Evolutionary conservation across 2,113 vertebrate genomes (phyloP).

Genomic region (Hiodon alosoides): DNA sequence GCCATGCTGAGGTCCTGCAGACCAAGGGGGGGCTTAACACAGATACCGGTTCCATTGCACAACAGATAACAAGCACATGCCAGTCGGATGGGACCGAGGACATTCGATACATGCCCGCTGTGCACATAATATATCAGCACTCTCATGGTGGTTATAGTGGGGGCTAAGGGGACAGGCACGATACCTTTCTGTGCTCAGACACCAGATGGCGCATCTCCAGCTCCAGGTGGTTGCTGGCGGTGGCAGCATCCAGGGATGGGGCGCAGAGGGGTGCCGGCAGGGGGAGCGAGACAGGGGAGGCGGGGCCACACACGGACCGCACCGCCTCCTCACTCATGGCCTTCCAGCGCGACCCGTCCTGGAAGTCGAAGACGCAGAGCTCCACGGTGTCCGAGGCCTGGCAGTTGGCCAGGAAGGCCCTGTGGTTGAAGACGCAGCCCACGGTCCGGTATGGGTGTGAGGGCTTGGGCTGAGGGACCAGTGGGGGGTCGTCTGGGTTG

Average conservation of each 20-base stretch:
- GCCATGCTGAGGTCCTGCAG: constrained; percentile 79
- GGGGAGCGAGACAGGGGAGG: constrained; percentile 69
- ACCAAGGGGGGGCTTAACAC: constrained; percentile 18
- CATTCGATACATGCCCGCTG: not conserved
- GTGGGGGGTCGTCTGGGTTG: constrained; percentile 77
- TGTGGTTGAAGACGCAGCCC: constrained; percentile 92
- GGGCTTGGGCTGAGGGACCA: constrained; percentile 74
- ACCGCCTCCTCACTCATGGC: constrained; percentile 91
- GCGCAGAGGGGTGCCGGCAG: constrained; percentile 79
- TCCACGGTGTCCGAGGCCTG: constrained; percentile 86
- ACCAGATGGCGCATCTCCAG: constrained; percentile 80
- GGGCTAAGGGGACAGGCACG: too few relatives aligned
- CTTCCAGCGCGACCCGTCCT: constrained; percentile 88
- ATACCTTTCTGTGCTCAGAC: constrained; percentile 91
- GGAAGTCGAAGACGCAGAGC: constrained; percentile 82
- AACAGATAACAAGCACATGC: not conserved
- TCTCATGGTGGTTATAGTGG: not conserved
- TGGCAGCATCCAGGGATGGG: constrained; percentile 66
- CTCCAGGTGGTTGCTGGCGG: constrained; percentile 84
- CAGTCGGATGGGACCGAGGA: too few relatives aligned
- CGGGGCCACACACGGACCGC: constrained; percentile 79
- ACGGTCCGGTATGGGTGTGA: constrained; percentile 80
- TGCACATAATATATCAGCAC: not conserved
- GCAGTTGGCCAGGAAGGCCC: constrained; percentile 84
- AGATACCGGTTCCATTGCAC: not conserved